A percentile compares a stretch with the other conserved stretches of the same genome.
Conservation (phyloP, 2,888 invertebrate species). For the Steromphala cineraria region DNA sequence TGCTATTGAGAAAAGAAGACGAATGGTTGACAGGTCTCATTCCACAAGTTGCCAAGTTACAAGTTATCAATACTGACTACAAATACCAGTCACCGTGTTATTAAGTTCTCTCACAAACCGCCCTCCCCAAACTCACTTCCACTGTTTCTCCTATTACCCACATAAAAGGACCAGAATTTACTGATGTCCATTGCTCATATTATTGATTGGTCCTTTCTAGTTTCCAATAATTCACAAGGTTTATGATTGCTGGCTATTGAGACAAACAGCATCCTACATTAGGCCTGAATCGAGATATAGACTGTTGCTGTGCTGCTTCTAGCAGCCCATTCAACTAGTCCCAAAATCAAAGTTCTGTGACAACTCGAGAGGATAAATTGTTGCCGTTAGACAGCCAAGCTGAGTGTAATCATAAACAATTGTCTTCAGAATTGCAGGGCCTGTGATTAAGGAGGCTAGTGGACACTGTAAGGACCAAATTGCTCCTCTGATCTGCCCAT, state of each 20-base stretch:
- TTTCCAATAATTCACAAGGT: slow-evolving; percentile 27
- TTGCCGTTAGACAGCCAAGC: slow-evolving; percentile 30
- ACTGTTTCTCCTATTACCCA: slow-evolving; percentile 13
- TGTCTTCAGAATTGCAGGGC: slow-evolving; percentile 25
- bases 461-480: slow-evolving; percentile 21
- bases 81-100: not conserved
- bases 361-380: slow-evolving; percentile 35
- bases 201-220: slow-evolving; percentile 24
- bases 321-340: not conserved
- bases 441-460: slow-evolving; percentile 26
- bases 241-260: slow-evolving; percentile 27
- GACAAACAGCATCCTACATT: not conserved
- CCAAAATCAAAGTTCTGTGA: slow-evolving; percentile 23
- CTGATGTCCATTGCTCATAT: not conserved
- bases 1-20: not conserved
- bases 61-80: not conserved
- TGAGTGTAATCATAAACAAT: slow-evolving; percentile 42
- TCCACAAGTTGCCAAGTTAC: not conserved
- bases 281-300: slow-evolving; percentile 11
- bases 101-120: not conserved
- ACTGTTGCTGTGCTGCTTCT: slow-evolving; percentile 3
- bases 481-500: not conserved
- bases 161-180: slow-evolving; percentile 23
- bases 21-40: not conserved
- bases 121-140: not conserved